Evolutionary conservation across 1,140 invertebrate species (phyloP), one percentile per base, ranked within the genome.

Genomic region (Ceratoteleas bidentatus): DNA sequence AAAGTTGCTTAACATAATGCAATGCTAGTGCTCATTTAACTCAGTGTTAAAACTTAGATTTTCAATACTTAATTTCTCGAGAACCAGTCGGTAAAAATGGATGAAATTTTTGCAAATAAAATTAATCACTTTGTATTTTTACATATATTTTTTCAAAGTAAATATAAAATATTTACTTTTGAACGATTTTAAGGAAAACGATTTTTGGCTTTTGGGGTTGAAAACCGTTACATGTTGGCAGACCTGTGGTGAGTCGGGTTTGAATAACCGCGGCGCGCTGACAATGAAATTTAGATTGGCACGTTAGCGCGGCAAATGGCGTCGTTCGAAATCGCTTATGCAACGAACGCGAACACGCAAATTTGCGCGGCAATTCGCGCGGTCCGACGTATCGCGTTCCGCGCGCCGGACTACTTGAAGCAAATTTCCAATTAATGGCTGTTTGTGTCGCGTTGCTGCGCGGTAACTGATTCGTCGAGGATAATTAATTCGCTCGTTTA

Each of bases 221-320:
- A 2, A 24, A 24, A 24, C 1, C 24, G 24, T 24, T 1, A 4
- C 4, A 4, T 1, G 24, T 24, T 24, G 24, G 24, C 24, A 24
- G 24, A 24, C 24, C 24, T 24, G 24, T 24, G 24, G 24, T 24
- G 24, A 24, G 24, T 24, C 24, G 24, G 60, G 64, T 65, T 64
- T 64, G 58, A 75, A 69, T 65, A 81, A 81, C 65, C 24, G 53
- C 45, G 3, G 50, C 24, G 24, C 38, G 11, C 24, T 64, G 76
- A 83, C 81, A 79, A 83, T 83, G 81, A 73, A 76, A 83, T 83
- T 83, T 74, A 83, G 70, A 83, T 83, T 79, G 81, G 68, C 75
- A 79, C 81, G 81, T 79, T 79, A 73, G 53, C 43, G 64, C 58
- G 38, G 65, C 73, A 74, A 83, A 83, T 83, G 62, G 81, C 68